These are phyloP conservation scores for Allophyes oxyacanthae DNA, from an alignment of 2,888 invertebrate genomes.

Conservation along the genomic window DNA sequence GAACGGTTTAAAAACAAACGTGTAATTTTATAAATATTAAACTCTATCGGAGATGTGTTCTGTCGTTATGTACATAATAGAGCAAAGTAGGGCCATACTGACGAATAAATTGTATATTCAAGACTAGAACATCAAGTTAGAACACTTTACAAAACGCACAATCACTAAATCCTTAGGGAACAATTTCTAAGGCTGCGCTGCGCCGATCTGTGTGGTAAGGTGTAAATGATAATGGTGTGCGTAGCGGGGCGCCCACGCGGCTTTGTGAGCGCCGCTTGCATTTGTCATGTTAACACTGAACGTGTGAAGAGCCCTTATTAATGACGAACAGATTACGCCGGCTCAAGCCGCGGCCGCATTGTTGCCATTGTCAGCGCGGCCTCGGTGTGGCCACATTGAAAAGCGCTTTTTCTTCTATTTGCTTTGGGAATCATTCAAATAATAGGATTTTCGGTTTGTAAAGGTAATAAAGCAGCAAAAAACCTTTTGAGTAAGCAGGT, in stretches of 20 bases:
- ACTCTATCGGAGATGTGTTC: too few relatives aligned
- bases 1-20: constrained; percentile 6
- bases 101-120: neutral
- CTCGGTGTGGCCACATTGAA: constrained; percentile 70
- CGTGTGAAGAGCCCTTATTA: constrained; percentile 87
- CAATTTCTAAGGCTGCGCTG: constrained; percentile 37
- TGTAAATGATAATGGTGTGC: constrained; percentile 70
- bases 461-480: constrained; percentile 57
- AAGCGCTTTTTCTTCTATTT: constrained; percentile 71
- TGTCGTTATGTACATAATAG: neutral
- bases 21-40: constrained; percentile 8
- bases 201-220: constrained; percentile 66
- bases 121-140: neutral
- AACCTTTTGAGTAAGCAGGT: constrained; percentile 54
- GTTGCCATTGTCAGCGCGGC: constrained; percentile 69
- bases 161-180: constrained; percentile 36
- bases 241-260: constrained; percentile 68
- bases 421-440: constrained; percentile 71
- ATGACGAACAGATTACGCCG: constrained; percentile 83
- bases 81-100: neutral
- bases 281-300: constrained; percentile 88
- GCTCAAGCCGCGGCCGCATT: constrained; percentile 70
- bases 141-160: constrained; percentile 22
- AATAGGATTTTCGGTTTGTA: constrained; percentile 69
- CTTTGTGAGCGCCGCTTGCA: constrained; percentile 76